Conservation (phyloP, 2,888 invertebrate genomes). For the Neoitamus cyanurus region DNA sequence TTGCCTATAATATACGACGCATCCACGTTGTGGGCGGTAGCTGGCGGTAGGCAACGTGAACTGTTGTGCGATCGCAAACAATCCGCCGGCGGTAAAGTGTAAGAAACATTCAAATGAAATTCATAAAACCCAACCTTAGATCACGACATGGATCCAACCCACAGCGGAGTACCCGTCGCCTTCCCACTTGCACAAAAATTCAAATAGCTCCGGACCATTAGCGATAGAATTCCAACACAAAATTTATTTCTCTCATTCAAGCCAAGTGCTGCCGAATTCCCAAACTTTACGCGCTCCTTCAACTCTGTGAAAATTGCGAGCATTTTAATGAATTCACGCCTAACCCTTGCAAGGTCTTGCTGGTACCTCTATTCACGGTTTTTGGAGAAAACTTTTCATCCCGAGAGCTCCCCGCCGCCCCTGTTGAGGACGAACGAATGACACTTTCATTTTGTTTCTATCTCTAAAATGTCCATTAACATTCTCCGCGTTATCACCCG, state of each 20-base stretch:
- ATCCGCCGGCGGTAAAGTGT: neutral
- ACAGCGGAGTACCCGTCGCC: neutral
- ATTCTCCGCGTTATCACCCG: conserved; percentile 46
- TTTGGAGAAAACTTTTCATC: neutral
- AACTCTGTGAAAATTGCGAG: neutral
- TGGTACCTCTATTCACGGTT: neutral
- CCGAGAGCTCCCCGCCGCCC: neutral
- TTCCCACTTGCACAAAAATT: neutral
- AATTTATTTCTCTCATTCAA: conserved; percentile 3
- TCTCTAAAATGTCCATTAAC: conserved; percentile 45
- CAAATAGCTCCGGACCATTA: neutral
- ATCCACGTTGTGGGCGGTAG: no score
- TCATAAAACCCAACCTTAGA: neutral
- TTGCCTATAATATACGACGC: no score
- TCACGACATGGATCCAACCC: neutral
- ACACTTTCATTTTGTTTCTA: conserved; percentile 42
- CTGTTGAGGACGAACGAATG: neutral
- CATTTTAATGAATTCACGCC: conserved; percentile 11
- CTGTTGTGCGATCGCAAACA: neutral
- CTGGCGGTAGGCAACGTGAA: no score
- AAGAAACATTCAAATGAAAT: neutral
- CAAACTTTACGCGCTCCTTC: neutral
- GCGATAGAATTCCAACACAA: neutral
- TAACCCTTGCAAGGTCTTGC: neutral
- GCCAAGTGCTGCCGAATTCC: neutral